Evolutionary conservation across 2,113 vertebrate species (phyloP).

Genomic region (Steatornis caripensis): DNA sequence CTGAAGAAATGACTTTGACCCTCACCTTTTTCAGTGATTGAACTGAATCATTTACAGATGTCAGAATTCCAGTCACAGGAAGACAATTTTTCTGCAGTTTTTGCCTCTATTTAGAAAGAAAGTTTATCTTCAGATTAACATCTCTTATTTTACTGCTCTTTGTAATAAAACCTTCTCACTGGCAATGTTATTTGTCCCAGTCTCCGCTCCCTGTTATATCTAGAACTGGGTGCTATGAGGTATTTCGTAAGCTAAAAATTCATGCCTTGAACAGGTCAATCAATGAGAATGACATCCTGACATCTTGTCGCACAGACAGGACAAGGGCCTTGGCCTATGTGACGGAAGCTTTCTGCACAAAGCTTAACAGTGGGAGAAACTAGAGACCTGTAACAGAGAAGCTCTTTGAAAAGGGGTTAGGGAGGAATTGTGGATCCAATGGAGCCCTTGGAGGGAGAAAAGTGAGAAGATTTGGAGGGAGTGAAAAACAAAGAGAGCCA

Average conservation of each 20-base stretch:
- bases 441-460: background rate
- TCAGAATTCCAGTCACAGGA: background rate
- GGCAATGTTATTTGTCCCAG: background rate
- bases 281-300: background rate
- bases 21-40: background rate
- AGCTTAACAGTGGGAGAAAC: background rate
- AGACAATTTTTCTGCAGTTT: background rate
- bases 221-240: background rate
- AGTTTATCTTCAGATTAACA: background rate
- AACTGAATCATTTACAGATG: background rate
- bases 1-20: background rate
- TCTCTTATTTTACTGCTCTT: background rate
- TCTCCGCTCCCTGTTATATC: background rate
- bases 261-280: background rate
- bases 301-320: background rate
- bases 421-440: background rate
- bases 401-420: background rate
- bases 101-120: background rate
- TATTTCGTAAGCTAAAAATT: background rate
- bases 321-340: accelerated
- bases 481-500: background rate
- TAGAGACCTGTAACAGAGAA: background rate
- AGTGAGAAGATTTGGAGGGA: background rate
- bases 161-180: slow-evolving; percentile 20
- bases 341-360: background rate